Evolutionary conservation across 2,113 vertebrate genomes (phyloP), one percentile per base, ranked within the genome.

Genomic region (Rhinopithecus roxellana): DNA sequence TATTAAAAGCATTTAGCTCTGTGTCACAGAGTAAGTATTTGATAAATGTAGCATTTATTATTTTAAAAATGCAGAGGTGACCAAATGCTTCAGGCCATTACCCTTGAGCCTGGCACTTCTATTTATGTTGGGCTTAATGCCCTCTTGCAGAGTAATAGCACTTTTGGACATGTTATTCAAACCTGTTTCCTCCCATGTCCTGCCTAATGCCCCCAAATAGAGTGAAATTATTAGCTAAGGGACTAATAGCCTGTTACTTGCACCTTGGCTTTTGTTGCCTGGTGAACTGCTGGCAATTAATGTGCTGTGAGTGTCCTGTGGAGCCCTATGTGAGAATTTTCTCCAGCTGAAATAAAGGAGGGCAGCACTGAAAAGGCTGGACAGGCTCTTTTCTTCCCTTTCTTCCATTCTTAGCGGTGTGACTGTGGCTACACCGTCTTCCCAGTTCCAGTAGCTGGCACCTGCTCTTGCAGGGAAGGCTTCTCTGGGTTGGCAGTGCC

Each of bases 61-160:
- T 93, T 89, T 94, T 52, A 91, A 80, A 97, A 95, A 89, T 35
- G 59, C 64, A 9, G 55, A 96, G 35, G 59, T 43, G 25, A 96
- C 55, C 38, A 17, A 96, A 61, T 48, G 38, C 43, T 93, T 17
- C 74, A 91, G 70, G 32, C 52, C 40, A 32, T 93, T 86, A 18
- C 25, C 69, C 25, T 80, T 40, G 89, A 92, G 80, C 43, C 40
- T 90, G 94, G 38, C 61, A 18, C 40, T 40, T 95, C 59, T 82
- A 4, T 75, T 93, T 92, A 57, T 80, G 18, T 78, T 61, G 67
- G 69, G 35, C 32, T 75, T 35, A n/a, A 30, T 69, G 86, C 40
- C 57, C 40, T 79, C 79, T 70, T 57, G 57, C 69, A 70, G 89
- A 95, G 70, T 67, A 74, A 82, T 57, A 74, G 74, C 86, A 12